Conservation (phyloP, 2,888 invertebrate genomes). For the Pollenia labialis region DNA sequence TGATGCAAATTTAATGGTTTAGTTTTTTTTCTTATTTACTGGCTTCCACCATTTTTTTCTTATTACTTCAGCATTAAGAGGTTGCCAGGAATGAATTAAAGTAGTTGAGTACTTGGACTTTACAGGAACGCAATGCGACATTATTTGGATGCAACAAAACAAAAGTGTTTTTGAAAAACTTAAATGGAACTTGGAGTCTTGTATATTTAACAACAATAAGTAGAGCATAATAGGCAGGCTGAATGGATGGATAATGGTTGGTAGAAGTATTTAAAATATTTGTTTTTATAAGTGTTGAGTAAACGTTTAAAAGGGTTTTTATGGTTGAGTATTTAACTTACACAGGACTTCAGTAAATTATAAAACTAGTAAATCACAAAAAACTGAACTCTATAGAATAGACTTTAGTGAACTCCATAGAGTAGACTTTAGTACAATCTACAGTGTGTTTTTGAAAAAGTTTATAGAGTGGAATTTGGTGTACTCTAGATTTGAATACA, state of each 20-base stretch:
- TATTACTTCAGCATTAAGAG: conserved; percentile 26
- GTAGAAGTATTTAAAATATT: conserved; percentile 25
- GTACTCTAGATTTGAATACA: no score
- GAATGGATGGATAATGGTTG: neutral
- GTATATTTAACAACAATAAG: conserved; percentile 20
- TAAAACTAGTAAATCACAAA: no score
- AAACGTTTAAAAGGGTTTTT: conserved; percentile 52
- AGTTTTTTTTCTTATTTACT: conserved; percentile 1
- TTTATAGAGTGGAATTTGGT: no score
- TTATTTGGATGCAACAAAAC: conserved; percentile 50
- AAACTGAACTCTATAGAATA: no score
- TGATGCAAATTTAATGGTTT: conserved; percentile 52
- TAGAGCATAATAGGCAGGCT: conserved; percentile 8
- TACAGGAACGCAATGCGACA: conserved; percentile 64
- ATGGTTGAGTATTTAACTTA: conserved; percentile 11
- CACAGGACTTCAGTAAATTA: no score
- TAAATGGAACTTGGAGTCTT: conserved; percentile 50
- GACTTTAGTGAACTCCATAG: no score
- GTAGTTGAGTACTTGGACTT: conserved; percentile 34
- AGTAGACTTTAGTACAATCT: no score
- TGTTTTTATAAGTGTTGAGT: conserved; percentile 35
- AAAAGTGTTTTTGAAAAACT: conserved; percentile 21
- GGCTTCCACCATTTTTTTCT: conserved; percentile 51
- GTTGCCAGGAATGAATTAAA: conserved; percentile 45
- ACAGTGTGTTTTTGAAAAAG: no score